Conservation (phyloP, 2,888 invertebrate genomes). For the Neelides folsomi region DNA sequence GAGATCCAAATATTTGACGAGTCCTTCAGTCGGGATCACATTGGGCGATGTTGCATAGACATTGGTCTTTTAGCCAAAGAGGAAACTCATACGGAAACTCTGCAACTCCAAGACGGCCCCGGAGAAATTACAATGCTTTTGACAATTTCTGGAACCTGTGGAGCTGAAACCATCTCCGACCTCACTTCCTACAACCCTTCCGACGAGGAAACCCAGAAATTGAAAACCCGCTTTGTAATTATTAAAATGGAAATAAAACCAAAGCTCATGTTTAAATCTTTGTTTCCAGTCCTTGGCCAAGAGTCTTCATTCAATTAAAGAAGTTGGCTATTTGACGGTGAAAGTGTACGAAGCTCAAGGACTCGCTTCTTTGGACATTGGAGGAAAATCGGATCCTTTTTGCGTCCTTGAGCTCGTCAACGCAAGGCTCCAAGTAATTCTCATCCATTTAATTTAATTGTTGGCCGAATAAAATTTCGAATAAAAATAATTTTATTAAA, state of each 20-base stretch:
- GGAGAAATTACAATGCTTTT: slow-evolving; percentile 62
- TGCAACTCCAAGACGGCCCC: slow-evolving; percentile 76
- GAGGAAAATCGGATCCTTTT: slow-evolving; percentile 97
- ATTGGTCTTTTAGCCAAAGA: slow-evolving; percentile 71
- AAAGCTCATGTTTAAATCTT: background rate
- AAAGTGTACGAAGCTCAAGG: slow-evolving; percentile 70
- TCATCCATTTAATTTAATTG: background rate
- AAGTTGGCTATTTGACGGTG: slow-evolving; percentile 86
- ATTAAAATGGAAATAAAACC: background rate
- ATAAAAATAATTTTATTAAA: background rate
- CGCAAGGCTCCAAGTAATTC: slow-evolving; percentile 51
- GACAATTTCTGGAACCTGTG: slow-evolving; percentile 88
- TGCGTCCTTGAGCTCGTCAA: slow-evolving; percentile 93
- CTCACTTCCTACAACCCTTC: slow-evolving; percentile 71
- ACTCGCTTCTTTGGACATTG: slow-evolving; percentile 84
- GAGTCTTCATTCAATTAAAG: slow-evolving; percentile 59
- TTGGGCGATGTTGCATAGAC: slow-evolving; percentile 60
- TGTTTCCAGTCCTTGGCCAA: slow-evolving; percentile 50
- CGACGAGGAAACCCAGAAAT: slow-evolving; percentile 51
- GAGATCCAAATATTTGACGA: slow-evolving; percentile 33
- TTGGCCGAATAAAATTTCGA: no score
- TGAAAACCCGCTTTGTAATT: slow-evolving; percentile 58
- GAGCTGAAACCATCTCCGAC: slow-evolving; percentile 83
- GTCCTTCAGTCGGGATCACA: slow-evolving; percentile 27
- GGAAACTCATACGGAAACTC: slow-evolving; percentile 78